Conservation (phyloP, 2,888 invertebrate species). For the Asteroscopus sphinx region DNA sequence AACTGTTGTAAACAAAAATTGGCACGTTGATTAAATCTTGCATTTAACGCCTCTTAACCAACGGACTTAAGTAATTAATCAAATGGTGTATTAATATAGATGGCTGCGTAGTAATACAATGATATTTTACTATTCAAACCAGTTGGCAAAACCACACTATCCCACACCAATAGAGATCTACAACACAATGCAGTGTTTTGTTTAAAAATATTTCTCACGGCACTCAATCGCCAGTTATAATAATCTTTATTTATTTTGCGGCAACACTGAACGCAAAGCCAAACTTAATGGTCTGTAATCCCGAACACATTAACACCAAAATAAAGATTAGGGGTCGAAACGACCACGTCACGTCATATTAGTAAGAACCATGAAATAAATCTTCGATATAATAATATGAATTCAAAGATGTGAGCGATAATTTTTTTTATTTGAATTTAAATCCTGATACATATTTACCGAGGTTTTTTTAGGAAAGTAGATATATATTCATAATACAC, state of each 20-base stretch:
- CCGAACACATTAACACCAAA: constrained; percentile 82
- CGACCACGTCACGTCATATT: constrained; percentile 67
- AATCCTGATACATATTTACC: too few relatives aligned
- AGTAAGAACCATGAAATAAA: constrained; percentile 53
- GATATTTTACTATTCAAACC: too few relatives aligned
- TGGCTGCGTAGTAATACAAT: too few relatives aligned
- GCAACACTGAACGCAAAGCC: constrained; percentile 73
- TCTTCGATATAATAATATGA: constrained; percentile 32
- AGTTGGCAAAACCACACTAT: background rate
- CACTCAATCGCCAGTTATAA: constrained; percentile 77
- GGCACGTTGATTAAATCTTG: too few relatives aligned
- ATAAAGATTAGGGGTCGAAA: constrained; percentile 78
- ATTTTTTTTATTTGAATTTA: background rate
- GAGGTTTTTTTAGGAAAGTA: too few relatives aligned
- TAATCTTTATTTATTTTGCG: constrained; percentile 88
- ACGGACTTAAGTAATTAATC: too few relatives aligned
- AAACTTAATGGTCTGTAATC: constrained; percentile 85
- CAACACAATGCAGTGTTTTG: constrained; percentile 49
- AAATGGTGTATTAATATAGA: too few relatives aligned
- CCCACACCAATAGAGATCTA: constrained; percentile 1
- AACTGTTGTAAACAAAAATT: too few relatives aligned
- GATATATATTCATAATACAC: too few relatives aligned
- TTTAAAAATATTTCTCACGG: constrained; percentile 78
- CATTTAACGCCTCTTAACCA: too few relatives aligned
- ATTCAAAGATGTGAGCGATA: constrained; percentile 5